Evolutionary conservation across 2,888 invertebrate genomes (phyloP), one percentile per base, ranked within the genome.

Genomic region (Margaritifera margaritifera): DNA sequence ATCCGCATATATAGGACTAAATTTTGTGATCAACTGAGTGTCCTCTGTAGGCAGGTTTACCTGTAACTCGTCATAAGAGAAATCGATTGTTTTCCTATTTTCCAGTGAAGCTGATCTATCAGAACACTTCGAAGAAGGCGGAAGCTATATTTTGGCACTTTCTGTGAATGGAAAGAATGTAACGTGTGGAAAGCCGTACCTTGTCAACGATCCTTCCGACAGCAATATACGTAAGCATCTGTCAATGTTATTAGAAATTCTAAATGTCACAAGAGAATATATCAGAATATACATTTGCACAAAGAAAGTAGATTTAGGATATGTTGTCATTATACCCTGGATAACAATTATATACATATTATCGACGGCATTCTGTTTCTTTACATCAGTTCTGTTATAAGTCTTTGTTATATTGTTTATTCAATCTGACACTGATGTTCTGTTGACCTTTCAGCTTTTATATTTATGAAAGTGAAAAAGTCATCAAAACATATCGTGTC

Each of bases 211-310:
- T 57, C 80, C 84, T 4, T 20, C 65, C 4, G 83, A 85, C 61
- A 69, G 70, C 52, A 80, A 82, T 67, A 81, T 81, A 63, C 83
- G 84, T 85, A 79, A 79, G 83, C 75, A 31, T 54, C 19, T 4
- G 24, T 24, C 62, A 27, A 52, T 54, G 27, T 25, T 22, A 11
- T 11, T 42, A 42, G 42, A 42, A 42, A 42, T 42, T 42, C 0
- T 11, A 15, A 42, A 1, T 3, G 11, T 11, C 42, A 42, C 11
- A 42, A 42, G 42, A 42, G 15, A 42, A 11, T 11, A 42, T 42
- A 42, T 42, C 42, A 42, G 42, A 42, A 42, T 42, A 31, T 8
- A 15, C 2, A 15, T 42, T 42, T 11, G 15, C 11, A 42, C 15
- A 8, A 42, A 42, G 11, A 15, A 42, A 42, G 42, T 15, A 15